Base-by-base conservation (phyloP, 2,888 invertebrate genomes). In the Drepana falcataria region DNA sequence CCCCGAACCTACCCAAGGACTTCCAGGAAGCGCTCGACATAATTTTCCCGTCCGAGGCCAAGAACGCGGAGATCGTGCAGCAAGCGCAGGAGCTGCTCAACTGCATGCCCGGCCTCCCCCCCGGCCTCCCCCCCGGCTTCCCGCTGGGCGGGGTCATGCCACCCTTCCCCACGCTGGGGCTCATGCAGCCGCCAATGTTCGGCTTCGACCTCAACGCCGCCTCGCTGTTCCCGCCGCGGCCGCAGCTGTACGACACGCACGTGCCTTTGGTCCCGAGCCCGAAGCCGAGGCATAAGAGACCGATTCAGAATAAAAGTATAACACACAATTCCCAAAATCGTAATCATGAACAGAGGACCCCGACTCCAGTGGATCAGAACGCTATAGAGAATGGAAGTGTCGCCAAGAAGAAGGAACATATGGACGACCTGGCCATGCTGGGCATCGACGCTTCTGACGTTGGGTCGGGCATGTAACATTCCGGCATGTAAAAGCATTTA, bases 361-460 rank as follows among this genome's bases (percentile, higher is more conserved):
- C 65, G 41, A 51, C 61, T 21, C 54, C 60, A 49, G 3, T 35
- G 2, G 49, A 49, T 56, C 47, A 56, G 54, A 53, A 54, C 49
- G 21, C 33, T 53, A 63, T 58, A 6, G 66, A 70, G 5, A 73
- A 70, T 6, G 70, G 65, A 0, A 62, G 61, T 3, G 61, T 66
- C 0, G 66, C 63, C 0, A 77, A 76, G 81, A 87, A 89, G 83
- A 91, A 76, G 81, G 92, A 84, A 74, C 94, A 92, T 69, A 83
- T 91, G 66, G 95, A 95, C 56, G 97, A 97, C 68, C 82, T 97
- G 57, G 95, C 95, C 2, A 94, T 97, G 95, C 88, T 97, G 53
- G 97, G 97, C 1, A 97, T 97, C 53, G 96, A 96, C 74, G 96
- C 95, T 4, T 94, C 94, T 41, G 97, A 97, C 75, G 93, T 93